Base-by-base conservation (phyloP, 2,888 invertebrate genomes). In the Platypus cylindrus region DNA sequence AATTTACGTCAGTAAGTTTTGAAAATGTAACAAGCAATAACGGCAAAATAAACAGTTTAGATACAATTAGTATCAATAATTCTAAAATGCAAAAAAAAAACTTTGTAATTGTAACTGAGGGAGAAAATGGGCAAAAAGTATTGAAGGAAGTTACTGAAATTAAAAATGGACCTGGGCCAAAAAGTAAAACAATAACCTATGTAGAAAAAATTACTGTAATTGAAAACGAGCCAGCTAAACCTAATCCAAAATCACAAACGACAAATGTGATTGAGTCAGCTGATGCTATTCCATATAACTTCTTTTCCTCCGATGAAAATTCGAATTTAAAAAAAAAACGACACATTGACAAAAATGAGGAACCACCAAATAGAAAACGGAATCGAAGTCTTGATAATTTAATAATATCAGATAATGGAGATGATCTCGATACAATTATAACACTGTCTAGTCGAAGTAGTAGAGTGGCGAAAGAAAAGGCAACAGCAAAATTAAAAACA, bases 321-420 rank as follows among this genome's bases (percentile, higher is more conserved):
- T n/a, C n/a, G n/a, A n/a, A n/a, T n/a, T n/a, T n/a, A n/a, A n/a
- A n/a, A n/a, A n/a, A n/a, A n/a, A n/a, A n/a, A n/a, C n/a, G n/a
- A n/a, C n/a, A n/a, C n/a, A n/a, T n/a, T n/a, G n/a, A n/a, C n/a
- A n/a, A n/a, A n/a, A n/a, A 15, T 17, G 34, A 32, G 23, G 36
- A 32, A 27, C 16, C 36, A 20, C 34, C 25, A 9, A 11, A 14
- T 18, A 35, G 36, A 30, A 39, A 36, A 32, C 29, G 42, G 34
- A 32, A 37, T 34, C 51, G 53, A 51, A 56, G 16, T 53, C 26
- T 38, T 3, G 45, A 45, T n/a, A 53, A 17, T 50, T 55, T 36
- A 44, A 46, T 37, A 43, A 51, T 23, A 49, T 46, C 34, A 52
- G 55, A 41, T 44, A 42, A 35, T 30, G 29, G 30, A 7, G 44